Percentiles rank a stretch among this genome's conserved stretches.
phyloP scores from a whole-genome alignment of 2,113 vertebrate species.

The Pseudonaja textilis region DNA sequence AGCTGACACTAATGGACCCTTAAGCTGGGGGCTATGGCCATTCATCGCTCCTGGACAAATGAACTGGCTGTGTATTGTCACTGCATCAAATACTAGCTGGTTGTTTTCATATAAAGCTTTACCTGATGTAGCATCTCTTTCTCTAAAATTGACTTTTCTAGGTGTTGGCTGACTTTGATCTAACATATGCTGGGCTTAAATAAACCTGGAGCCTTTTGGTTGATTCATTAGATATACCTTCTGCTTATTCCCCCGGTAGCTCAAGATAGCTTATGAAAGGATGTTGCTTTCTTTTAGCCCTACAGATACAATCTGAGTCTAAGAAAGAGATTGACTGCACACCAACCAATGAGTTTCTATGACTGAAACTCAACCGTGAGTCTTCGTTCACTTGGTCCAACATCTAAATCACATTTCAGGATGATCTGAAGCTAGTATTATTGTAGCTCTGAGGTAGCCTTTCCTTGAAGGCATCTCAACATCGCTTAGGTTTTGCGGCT shows the following conservation, averaged over 20 bases:
- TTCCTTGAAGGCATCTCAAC: too few species aligned
- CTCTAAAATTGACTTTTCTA: background rate
- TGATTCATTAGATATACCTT: background rate
- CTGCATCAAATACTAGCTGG: background rate
- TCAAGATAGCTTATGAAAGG: background rate
- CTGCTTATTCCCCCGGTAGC: background rate
- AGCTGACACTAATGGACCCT: background rate
- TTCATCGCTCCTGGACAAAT: background rate
- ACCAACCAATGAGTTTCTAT: too few species aligned
- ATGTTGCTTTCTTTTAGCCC: background rate
- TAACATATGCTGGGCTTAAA: background rate
- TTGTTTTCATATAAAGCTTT: background rate
- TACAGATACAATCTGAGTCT: background rate
- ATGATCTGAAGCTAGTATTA: too few species aligned
- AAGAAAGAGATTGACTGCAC: too few species aligned
- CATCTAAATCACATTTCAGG: too few species aligned
- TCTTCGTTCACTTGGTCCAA: too few species aligned
- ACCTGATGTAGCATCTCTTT: background rate
- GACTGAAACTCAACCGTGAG: too few species aligned
- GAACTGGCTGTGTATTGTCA: background rate
- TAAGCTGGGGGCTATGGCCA: background rate
- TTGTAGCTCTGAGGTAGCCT: too few species aligned
- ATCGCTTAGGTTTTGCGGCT: too few species aligned
- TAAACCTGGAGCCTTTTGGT: background rate
- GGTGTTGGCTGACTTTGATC: background rate